These are phyloP conservation scores for Stomatorhinus ivindoensis DNA, from an alignment of 2,113 vertebrate species.

Conservation along the genomic window DNA sequence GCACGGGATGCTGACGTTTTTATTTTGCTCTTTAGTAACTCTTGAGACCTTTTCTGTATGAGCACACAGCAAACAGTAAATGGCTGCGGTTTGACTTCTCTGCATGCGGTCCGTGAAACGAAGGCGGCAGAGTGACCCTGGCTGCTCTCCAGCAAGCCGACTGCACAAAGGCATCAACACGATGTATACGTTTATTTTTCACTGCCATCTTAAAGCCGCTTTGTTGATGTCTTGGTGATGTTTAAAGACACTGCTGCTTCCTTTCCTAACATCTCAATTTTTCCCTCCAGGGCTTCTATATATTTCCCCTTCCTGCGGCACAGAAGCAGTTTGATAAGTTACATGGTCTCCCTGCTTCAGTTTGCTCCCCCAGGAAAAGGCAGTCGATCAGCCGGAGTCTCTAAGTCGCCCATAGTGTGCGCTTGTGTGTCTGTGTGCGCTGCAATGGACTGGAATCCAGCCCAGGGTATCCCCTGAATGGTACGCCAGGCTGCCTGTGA, in stretches of 20 bases:
- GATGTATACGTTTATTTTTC: not conserved
- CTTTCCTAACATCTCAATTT: not conserved
- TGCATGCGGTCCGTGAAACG: not conserved
- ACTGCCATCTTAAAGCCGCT: not conserved
- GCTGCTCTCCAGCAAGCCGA: not conserved
- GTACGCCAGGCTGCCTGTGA: not conserved
- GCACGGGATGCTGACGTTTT: not conserved
- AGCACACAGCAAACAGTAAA: not conserved
- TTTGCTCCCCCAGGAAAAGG: not conserved
- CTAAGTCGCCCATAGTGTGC: not conserved
- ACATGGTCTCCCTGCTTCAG: not conserved
- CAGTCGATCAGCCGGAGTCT: not conserved
- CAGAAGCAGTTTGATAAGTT: not conserved
- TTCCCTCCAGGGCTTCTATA: not conserved
- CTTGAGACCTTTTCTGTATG: not conserved
- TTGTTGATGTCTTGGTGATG: not conserved
- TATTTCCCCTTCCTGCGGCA: not conserved
- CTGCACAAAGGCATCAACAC: not conserved
- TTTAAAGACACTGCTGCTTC: not conserved
- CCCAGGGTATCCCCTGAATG: not conserved
- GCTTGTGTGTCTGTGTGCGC: not conserved
- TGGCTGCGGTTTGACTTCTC: not conserved
- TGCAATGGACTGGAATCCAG: not conserved
- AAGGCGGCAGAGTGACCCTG: not conserved
- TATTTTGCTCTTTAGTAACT: not conserved